These are phyloP conservation scores for Sebastes ruberrimus DNA, from an alignment of 2,797 vertebrate species.

Conservation along the genomic window DNA sequence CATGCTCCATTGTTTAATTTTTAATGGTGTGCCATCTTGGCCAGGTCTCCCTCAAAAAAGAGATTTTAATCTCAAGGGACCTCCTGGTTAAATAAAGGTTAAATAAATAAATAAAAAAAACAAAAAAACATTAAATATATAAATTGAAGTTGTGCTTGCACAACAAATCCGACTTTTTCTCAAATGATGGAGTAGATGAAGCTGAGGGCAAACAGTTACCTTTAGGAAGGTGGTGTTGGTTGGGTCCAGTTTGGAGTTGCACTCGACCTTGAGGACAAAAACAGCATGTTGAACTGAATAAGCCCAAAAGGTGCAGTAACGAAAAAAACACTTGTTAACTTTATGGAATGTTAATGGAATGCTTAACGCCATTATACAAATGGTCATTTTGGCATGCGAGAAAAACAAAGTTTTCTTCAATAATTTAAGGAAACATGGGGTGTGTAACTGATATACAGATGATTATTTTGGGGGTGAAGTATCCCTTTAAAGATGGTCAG, in stretches of 20 bases:
- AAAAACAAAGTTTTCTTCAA: background rate
- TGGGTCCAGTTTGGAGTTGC: constrained; percentile 98
- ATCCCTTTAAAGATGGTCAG: background rate
- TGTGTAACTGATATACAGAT: background rate
- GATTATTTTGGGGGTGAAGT: background rate
- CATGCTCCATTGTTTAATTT: too few species aligned
- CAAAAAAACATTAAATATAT: background rate
- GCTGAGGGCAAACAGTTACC: constrained; percentile 73
- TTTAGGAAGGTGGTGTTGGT: constrained; percentile 97
- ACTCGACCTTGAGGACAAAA: constrained; percentile 87
- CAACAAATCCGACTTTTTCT: background rate
- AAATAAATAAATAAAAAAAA: too few species aligned
- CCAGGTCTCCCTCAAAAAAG: too few species aligned
- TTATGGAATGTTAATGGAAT: background rate
- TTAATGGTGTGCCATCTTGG: too few species aligned
- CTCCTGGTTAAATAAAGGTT: too few species aligned
- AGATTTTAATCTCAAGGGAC: too few species aligned
- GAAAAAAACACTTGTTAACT: background rate
- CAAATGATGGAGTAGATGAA: background rate
- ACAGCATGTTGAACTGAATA: background rate
- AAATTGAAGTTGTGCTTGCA: background rate
- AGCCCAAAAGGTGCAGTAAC: background rate
- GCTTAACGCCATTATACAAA: background rate
- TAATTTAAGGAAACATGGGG: background rate
- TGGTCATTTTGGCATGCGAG: background rate